Evolutionary conservation across 2,888 invertebrate species (phyloP).

Genomic region (Dendrolimus pini): DNA sequence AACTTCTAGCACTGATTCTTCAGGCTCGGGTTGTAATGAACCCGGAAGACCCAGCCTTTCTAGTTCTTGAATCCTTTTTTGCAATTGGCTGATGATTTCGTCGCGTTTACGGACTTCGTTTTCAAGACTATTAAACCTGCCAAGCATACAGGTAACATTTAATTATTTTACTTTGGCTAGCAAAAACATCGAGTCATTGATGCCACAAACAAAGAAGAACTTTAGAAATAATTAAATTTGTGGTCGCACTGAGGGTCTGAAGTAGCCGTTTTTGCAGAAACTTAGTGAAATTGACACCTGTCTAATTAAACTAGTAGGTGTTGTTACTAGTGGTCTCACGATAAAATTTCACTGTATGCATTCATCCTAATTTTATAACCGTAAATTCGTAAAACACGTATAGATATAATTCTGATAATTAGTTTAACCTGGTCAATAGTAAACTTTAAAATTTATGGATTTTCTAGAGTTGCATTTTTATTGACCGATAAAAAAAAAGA

Average conservation of each 20-base stretch:
- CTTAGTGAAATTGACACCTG: too few relatives aligned
- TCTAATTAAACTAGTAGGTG: too few relatives aligned
- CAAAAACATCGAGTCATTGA: neutral
- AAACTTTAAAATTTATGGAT: too few relatives aligned
- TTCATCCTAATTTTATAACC: too few relatives aligned
- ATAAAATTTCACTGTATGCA: too few relatives aligned
- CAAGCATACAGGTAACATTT: neutral
- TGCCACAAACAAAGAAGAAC: neutral
- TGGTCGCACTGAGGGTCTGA: neutral
- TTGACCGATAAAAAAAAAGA: too few relatives aligned
- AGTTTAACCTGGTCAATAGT: too few relatives aligned
- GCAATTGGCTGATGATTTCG: slow-evolving; percentile 87
- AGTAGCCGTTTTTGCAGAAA: too few relatives aligned
- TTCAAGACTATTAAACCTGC: slow-evolving; percentile 84
- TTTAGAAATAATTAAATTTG: neutral
- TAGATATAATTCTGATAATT: too few relatives aligned
- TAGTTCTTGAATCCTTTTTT: slow-evolving; percentile 82
- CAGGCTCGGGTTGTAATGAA: slow-evolving; percentile 18
- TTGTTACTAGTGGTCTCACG: too few relatives aligned
- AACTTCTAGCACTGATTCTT: slow-evolving; percentile 10
- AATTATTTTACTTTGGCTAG: neutral
- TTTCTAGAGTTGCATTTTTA: too few relatives aligned
- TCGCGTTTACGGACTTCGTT: slow-evolving; percentile 88
- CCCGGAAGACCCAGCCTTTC: slow-evolving; percentile 62
- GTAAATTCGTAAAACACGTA: too few relatives aligned